Conservation (phyloP, 1,140 invertebrate species). For the Magallana ariakensis region DNA sequence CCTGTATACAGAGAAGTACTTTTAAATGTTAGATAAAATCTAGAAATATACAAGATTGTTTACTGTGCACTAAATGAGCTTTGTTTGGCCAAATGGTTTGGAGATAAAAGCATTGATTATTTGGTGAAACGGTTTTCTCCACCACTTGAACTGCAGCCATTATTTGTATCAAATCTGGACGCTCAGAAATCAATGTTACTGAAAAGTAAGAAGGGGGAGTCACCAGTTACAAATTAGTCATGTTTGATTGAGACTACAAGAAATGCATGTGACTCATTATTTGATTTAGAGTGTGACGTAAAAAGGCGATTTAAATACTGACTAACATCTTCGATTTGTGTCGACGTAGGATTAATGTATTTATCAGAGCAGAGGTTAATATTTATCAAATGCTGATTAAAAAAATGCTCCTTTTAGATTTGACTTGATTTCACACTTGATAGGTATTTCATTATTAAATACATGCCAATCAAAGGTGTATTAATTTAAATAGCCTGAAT, state of each 20-base stretch:
- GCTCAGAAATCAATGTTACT: neutral
- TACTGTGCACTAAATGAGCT: conserved; percentile 1
- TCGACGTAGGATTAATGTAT: neutral
- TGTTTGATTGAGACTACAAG: neutral
- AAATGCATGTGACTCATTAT: conserved; percentile 10
- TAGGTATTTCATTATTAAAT: no score
- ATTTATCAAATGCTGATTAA: neutral
- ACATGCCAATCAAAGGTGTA: no score
- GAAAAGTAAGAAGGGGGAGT: neutral
- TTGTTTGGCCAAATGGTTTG: neutral
- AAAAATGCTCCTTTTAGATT: no score
- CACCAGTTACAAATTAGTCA: conserved; percentile 26
- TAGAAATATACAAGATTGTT: neutral
- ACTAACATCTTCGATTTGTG: neutral
- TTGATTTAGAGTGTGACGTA: neutral
- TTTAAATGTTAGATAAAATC: conserved; percentile 11
- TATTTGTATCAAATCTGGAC: conserved; percentile 22
- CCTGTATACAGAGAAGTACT: neutral
- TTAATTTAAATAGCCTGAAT: no score
- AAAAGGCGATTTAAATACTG: conserved; percentile 1
- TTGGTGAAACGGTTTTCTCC: neutral
- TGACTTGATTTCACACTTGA: no score
- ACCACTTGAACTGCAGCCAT: neutral
- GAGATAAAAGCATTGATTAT: conserved; percentile 37
- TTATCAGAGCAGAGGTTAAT: neutral